Evolutionary conservation across 2,888 invertebrate genomes (phyloP).

Genomic region (Chloromyia formosa): DNA sequence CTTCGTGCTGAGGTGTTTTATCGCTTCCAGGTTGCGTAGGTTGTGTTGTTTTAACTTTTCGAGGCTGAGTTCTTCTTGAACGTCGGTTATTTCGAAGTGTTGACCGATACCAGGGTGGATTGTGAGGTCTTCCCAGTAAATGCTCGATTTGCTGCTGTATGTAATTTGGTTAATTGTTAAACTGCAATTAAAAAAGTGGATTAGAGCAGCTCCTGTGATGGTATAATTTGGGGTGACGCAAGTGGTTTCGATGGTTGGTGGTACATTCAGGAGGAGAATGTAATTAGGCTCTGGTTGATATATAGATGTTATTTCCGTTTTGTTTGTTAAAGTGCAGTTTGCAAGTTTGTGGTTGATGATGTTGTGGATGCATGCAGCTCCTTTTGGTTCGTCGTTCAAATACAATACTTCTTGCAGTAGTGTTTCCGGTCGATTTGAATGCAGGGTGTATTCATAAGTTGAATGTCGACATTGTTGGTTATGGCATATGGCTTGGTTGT

Average conservation of each 20-base stretch:
- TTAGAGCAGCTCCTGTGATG: neutral
- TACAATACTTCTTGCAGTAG: slow-evolving; percentile 31
- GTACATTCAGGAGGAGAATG: slow-evolving; percentile 35
- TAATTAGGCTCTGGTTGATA: slow-evolving; percentile 44
- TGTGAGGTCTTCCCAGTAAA: neutral
- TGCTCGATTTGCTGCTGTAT: neutral
- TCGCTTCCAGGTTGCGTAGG: too few relatives aligned
- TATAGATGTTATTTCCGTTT: slow-evolving; percentile 20
- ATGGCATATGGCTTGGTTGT: neutral
- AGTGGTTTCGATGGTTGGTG: slow-evolving; percentile 32
- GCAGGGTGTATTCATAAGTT: neutral
- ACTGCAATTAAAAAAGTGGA: neutral
- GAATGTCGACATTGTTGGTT: neutral
- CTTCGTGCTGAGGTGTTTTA: too few relatives aligned
- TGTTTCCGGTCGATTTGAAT: slow-evolving; percentile 36
- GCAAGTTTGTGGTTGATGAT: slow-evolving; percentile 41
- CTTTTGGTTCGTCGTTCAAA: slow-evolving; percentile 17
- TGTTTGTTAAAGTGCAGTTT: slow-evolving; percentile 21
- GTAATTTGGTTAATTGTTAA: neutral
- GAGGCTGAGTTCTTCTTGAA: too few relatives aligned
- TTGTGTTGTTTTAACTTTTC: too few relatives aligned
- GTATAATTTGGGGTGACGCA: slow-evolving; percentile 15
- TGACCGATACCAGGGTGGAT: neutral
- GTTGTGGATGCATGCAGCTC: slow-evolving; percentile 25
- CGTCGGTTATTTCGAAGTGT: too few relatives aligned